phyloP scores from a whole-genome alignment of 35 echinoderm and acorn worm species.

The Strongylocentrotus purpuratus region DNA sequence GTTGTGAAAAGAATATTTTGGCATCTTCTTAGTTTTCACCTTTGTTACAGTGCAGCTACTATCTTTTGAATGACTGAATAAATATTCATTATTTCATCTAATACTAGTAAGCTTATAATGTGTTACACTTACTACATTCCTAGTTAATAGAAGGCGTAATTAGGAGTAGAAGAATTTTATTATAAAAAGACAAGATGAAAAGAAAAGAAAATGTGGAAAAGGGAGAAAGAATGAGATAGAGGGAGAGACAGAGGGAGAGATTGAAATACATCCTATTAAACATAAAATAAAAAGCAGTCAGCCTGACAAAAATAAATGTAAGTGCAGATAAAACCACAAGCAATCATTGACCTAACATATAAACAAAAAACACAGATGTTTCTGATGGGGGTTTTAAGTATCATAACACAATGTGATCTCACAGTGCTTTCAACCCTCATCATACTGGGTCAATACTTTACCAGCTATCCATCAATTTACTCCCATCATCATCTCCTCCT shows the following conservation, averaged over 20 bases:
- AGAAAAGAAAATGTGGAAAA: neutral
- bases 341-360: neutral
- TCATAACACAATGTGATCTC: neutral
- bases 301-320: neutral
- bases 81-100: no score
- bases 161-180: no score
- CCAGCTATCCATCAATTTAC: slow-evolving; percentile 5
- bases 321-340: neutral
- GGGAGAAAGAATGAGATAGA: no score
- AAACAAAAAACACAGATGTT: neutral
- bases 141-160: no score
- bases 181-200: neutral
- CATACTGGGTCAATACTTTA: slow-evolving; percentile 25
- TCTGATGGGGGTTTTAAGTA: neutral
- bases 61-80: no score
- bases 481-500: neutral
- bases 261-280: neutral
- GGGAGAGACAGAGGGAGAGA: no score
- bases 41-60: no score
- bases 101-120: no score
- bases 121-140: no score
- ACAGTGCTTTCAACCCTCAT: slow-evolving; percentile 17
- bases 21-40: no score
- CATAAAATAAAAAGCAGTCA: neutral
- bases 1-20: no score